Evolutionary conservation across 2,888 invertebrate genomes (phyloP).

Genomic region (Harpagoxenus sublaevis): DNA sequence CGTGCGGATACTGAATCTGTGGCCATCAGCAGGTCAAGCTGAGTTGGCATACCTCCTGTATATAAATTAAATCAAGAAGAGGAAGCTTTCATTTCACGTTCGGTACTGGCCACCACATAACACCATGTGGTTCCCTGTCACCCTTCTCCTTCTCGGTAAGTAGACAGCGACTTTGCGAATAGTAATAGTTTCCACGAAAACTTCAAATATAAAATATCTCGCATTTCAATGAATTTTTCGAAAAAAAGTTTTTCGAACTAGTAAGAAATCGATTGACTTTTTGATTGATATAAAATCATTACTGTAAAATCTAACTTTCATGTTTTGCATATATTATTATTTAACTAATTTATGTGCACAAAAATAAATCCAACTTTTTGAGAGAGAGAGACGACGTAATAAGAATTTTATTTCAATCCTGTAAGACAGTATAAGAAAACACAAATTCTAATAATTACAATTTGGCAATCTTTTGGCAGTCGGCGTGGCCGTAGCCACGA

Average conservation of each 20-base stretch:
- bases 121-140: slow-evolving; percentile 39
- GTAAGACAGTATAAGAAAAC: neutral
- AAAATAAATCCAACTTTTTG: neutral
- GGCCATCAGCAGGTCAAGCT: slow-evolving; percentile 48
- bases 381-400: neutral
- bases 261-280: too few relatives aligned
- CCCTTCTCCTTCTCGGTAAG: slow-evolving; percentile 42
- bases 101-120: neutral
- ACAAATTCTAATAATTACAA: neutral
- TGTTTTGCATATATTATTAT: neutral
- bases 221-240: neutral
- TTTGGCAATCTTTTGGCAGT: slow-evolving; percentile 60
- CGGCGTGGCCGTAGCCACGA: slow-evolving; percentile 63
- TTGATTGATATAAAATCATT: neutral
- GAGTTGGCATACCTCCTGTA: slow-evolving; percentile 36
- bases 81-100: slow-evolving; percentile 56
- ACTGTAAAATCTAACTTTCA: neutral
- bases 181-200: neutral
- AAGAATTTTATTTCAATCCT: neutral
- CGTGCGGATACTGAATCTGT: neutral
- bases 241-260: neutral
- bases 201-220: neutral
- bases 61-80: slow-evolving; percentile 50
- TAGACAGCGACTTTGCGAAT: neutral
- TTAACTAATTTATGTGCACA: neutral